phyloP scores from a whole-genome alignment of 1,140 invertebrate genomes.

The Spodoptera litura region DNA sequence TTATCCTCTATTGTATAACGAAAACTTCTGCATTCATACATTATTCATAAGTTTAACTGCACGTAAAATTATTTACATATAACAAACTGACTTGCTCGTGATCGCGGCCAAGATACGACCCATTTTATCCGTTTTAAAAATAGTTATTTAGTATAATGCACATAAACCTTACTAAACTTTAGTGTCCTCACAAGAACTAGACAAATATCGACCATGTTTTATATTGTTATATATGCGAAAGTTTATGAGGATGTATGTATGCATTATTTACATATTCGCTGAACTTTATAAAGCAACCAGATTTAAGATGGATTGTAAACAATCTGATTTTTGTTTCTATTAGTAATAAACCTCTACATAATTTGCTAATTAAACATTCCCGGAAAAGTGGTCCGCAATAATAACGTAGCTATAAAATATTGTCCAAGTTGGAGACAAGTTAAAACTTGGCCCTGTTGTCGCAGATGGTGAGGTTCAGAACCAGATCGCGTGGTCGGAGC shows the following conservation, averaged over 20 bases:
- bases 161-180: background rate
- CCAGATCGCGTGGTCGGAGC: slow-evolving; percentile 96
- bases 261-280: too few species aligned
- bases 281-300: too few species aligned
- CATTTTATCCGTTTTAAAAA: slow-evolving; percentile 20
- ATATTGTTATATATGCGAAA: too few species aligned
- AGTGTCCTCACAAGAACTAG: too few species aligned
- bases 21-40: slow-evolving; percentile 43
- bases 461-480: slow-evolving; percentile 92
- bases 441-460: slow-evolving; percentile 45
- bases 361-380: slow-evolving; percentile 14
- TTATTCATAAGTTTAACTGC: slow-evolving; percentile 50
- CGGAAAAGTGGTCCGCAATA: background rate
- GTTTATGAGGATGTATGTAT: too few species aligned
- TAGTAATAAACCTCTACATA: background rate
- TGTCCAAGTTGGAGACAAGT: slow-evolving; percentile 8
- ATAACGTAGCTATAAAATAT: slow-evolving; percentile 23
- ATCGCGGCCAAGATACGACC: slow-evolving; percentile 3
- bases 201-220: too few species aligned
- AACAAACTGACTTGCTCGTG: slow-evolving; percentile 36
- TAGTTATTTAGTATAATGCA: background rate
- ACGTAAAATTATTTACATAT: slow-evolving; percentile 43
- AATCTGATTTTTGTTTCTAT: background rate
- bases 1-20: slow-evolving; percentile 43
- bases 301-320: too few species aligned